These are phyloP conservation scores for Ctenochaetus hawaiiensis DNA, from an alignment of 2,797 vertebrate genomes.

Conservation along the genomic window DNA sequence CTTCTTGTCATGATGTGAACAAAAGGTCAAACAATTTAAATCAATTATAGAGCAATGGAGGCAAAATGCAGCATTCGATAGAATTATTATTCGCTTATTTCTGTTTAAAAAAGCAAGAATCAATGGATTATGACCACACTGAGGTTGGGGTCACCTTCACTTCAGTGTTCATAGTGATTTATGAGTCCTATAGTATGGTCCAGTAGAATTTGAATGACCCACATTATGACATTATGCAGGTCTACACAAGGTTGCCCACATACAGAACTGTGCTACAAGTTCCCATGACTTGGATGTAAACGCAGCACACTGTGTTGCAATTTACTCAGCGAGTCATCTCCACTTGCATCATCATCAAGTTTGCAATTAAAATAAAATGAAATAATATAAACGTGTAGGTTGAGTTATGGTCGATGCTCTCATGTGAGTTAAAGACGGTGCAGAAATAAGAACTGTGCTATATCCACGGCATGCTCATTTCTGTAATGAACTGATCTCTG, in stretches of 20 bases:
- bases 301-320: background rate
- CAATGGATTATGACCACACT: slow-evolving; percentile 10
- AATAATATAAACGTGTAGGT: background rate
- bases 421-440: background rate
- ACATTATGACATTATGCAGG: slow-evolving; percentile 34
- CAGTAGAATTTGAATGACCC: slow-evolving; percentile 35
- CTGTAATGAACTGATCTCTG: background rate
- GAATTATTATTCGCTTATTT: slow-evolving; percentile 26
- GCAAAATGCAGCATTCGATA: slow-evolving; percentile 1
- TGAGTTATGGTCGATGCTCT: background rate
- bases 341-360: background rate
- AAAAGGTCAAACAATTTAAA: background rate
- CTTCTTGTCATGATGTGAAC: background rate
- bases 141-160: slow-evolving; percentile 54
- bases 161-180: slow-evolving; percentile 55
- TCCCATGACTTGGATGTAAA: slow-evolving; percentile 29
- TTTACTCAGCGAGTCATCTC: background rate
- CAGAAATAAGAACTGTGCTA: background rate
- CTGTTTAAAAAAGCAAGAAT: slow-evolving; percentile 24
- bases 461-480: background rate
- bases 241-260: slow-evolving; percentile 33
- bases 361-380: background rate
- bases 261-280: slow-evolving; percentile 13
- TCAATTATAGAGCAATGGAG: slow-evolving; percentile 5
- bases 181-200: slow-evolving; percentile 34